Evolutionary conservation across 2,797 vertebrate species (phyloP).

Genomic region (Pseudocheirus occidentalis): DNA sequence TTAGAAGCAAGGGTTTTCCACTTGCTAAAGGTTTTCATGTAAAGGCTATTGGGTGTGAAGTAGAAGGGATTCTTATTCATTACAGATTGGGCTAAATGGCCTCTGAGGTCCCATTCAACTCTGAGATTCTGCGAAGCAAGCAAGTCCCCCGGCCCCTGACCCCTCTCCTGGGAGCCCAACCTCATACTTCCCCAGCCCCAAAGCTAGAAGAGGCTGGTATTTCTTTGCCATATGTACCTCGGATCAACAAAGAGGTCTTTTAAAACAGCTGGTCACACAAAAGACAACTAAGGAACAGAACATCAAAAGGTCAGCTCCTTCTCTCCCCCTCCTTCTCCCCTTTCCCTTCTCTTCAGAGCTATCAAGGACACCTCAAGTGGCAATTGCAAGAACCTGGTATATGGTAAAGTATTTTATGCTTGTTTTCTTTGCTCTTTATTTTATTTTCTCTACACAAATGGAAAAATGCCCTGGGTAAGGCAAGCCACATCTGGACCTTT

Average conservation of each 20-base stretch:
- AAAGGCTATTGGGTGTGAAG: neutral
- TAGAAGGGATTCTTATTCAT: neutral
- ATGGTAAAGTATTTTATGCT: slow-evolving; percentile 83
- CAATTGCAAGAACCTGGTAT: slow-evolving; percentile 71
- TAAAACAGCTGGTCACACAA: slow-evolving; percentile 78
- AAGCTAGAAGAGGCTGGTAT: slow-evolving; percentile 37
- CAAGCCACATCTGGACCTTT: slow-evolving; percentile 74
- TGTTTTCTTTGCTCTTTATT: slow-evolving; percentile 86
- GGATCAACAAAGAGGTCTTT: slow-evolving; percentile 74
- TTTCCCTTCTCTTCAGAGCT: slow-evolving; percentile 69
- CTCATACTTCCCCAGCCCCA: neutral
- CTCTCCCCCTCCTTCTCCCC: slow-evolving; percentile 36
- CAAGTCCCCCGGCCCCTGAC: neutral
- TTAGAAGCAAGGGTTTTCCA: neutral
- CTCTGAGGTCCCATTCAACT: neutral
- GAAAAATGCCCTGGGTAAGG: slow-evolving; percentile 63
- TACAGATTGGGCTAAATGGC: neutral
- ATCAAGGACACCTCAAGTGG: slow-evolving; percentile 80
- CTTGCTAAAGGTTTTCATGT: neutral
- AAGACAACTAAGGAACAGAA: slow-evolving; percentile 67
- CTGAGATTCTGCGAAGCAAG: neutral
- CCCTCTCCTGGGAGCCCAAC: neutral
- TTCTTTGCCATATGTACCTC: slow-evolving; percentile 71
- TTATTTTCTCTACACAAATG: slow-evolving; percentile 84
- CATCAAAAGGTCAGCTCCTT: slow-evolving; percentile 81